Conservation (phyloP, 2,797 vertebrate genomes). For the Graptemys geographica region DNA sequence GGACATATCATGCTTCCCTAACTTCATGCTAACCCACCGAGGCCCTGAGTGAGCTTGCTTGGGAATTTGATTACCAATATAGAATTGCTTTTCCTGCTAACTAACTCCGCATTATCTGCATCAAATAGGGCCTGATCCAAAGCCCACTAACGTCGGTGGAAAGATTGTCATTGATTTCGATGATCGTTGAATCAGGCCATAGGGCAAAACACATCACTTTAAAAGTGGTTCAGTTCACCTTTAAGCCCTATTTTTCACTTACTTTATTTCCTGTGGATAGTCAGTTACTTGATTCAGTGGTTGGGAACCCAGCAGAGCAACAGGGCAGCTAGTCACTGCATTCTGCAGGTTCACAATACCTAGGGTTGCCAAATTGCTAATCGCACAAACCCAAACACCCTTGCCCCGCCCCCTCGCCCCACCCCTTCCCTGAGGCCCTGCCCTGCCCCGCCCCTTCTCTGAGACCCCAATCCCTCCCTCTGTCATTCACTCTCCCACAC, state of each 20-base stretch:
- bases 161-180: conserved; percentile 52
- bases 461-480: no score
- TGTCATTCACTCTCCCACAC: no score
- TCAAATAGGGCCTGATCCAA: conserved; percentile 72
- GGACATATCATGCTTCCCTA: conserved; percentile 1
- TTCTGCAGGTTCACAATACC: conserved; percentile 17
- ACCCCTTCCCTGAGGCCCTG: no score
- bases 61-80: conserved; percentile 46
- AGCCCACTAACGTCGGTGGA: conserved; percentile 66
- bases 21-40: conserved; percentile 63
- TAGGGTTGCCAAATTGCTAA: no score
- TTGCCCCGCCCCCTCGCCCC: no score
- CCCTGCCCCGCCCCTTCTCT: no score
- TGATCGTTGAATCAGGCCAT: conserved; percentile 74
- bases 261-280: conserved; percentile 41
- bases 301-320: background rate
- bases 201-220: conserved; percentile 50
- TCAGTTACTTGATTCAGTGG: background rate
- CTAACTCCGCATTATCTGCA: conserved; percentile 24
- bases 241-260: conserved; percentile 32
- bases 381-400: no score
- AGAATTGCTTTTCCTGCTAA: conserved; percentile 61
- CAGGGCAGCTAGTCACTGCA: background rate
- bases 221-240: conserved; percentile 57
- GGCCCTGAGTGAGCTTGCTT: conserved; percentile 43